phyloP scores from a whole-genome alignment of 2,888 invertebrate species.

The Microdon myrmicae region DNA sequence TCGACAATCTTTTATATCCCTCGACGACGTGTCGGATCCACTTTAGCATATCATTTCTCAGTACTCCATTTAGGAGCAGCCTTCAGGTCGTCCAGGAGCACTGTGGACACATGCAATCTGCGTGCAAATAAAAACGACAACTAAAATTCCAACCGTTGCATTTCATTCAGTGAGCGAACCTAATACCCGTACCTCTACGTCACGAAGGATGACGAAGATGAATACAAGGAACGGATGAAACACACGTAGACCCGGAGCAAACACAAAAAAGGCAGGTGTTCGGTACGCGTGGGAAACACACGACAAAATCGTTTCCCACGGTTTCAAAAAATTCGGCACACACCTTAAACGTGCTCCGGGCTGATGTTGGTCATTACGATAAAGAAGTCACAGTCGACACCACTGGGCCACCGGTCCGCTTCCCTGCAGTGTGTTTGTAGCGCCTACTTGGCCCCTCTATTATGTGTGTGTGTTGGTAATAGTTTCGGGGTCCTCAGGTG shows the following conservation, averaged over 20 bases:
- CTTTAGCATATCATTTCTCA: no score
- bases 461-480: conserved; percentile 27
- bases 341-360: conserved; percentile 45
- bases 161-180: no score
- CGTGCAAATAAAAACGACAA: no score
- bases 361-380: conserved; percentile 46
- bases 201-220: conserved; percentile 19
- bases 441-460: conserved; percentile 11
- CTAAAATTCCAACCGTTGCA: no score
- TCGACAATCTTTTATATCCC: no score
- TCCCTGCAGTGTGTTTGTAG: conserved; percentile 9
- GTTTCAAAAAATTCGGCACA: conserved; percentile 64
- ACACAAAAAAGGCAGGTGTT: conserved; percentile 64
- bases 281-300: conserved; percentile 68
- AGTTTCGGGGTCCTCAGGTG: no score
- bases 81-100: no score
- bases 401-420: conserved; percentile 14
- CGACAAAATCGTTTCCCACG: conserved; percentile 68
- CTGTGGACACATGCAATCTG: no score
- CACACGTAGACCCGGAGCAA: conserved; percentile 24
- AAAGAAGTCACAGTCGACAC: conserved; percentile 29
- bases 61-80: no score
- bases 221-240: conserved; percentile 26
- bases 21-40: no score
- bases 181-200: conserved; percentile 9